phyloP scores from a whole-genome alignment of 2,797 vertebrate genomes.

The Strix occidentalis region DNA sequence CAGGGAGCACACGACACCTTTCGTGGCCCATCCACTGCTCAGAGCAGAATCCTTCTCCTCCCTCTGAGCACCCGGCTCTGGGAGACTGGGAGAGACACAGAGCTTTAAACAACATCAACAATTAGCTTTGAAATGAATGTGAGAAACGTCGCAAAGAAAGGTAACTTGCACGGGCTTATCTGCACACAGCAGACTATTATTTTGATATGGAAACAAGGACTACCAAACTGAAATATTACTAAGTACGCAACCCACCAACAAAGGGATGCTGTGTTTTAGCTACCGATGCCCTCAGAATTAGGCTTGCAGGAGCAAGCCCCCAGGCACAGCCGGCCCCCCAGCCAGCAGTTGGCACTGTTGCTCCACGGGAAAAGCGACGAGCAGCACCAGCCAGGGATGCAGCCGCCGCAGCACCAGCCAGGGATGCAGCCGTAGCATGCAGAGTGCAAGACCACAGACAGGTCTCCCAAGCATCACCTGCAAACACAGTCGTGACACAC shows the following conservation, averaged over 20 bases:
- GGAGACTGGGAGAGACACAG: fast-evolving
- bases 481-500: fast-evolving
- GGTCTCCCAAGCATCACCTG: background rate
- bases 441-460: background rate
- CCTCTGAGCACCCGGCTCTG: background rate
- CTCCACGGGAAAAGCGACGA: background rate
- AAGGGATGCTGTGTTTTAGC: background rate
- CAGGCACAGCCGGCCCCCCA: background rate
- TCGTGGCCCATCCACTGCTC: background rate
- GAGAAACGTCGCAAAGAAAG: fast-evolving
- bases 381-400: background rate
- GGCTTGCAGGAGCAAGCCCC: fast-evolving
- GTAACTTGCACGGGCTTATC: background rate
- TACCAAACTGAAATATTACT: fast-evolving
- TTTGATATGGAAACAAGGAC: background rate
- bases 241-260: background rate
- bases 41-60: background rate
- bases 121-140: background rate
- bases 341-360: constrained; percentile 66
- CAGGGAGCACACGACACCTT: fast-evolving
- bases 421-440: too few species aligned
- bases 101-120: background rate
- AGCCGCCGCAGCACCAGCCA: background rate
- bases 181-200: fast-evolving
- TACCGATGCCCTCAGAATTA: fast-evolving